These are phyloP conservation scores for Apamea anceps DNA, from an alignment of 2,888 invertebrate species.

Conservation along the genomic window DNA sequence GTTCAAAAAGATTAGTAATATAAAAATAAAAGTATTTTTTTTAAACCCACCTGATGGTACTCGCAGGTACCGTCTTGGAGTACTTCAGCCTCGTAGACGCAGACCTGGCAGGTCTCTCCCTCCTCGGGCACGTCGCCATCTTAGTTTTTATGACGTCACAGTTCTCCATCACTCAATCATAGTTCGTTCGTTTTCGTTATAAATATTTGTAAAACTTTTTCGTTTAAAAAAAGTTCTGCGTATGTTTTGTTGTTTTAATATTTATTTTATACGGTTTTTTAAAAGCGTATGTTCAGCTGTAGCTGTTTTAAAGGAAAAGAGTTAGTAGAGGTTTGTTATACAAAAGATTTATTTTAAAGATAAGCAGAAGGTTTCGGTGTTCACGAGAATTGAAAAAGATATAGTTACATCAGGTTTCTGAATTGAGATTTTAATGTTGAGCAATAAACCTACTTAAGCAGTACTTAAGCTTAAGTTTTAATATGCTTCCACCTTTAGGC, in stretches of 20 bases:
- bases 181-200: conserved; percentile 56
- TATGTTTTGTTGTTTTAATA: conserved; percentile 34
- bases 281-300: conserved; percentile 63
- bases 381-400: background rate
- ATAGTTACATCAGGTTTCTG: background rate
- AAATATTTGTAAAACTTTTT: conserved; percentile 60
- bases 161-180: conserved; percentile 51
- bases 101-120: conserved; percentile 81
- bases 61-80: conserved; percentile 86
- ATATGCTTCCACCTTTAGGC: no score
- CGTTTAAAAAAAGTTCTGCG: conserved; percentile 62
- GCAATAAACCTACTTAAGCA: background rate
- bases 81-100: conserved; percentile 84
- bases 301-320: conserved; percentile 28
- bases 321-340: conserved; percentile 22
- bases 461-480: background rate
- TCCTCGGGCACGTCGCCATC: conserved; percentile 85
- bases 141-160: conserved; percentile 64
- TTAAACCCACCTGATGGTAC: conserved; percentile 81
- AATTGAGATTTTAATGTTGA: background rate
- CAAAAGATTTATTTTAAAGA: background rate
- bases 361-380: background rate
- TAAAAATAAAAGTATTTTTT: background rate
- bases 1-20: background rate
- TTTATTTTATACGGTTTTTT: conserved; percentile 2